Evolutionary conservation across 2,113 vertebrate genomes (phyloP).

Genomic region (Mohoua ochrocephala): DNA sequence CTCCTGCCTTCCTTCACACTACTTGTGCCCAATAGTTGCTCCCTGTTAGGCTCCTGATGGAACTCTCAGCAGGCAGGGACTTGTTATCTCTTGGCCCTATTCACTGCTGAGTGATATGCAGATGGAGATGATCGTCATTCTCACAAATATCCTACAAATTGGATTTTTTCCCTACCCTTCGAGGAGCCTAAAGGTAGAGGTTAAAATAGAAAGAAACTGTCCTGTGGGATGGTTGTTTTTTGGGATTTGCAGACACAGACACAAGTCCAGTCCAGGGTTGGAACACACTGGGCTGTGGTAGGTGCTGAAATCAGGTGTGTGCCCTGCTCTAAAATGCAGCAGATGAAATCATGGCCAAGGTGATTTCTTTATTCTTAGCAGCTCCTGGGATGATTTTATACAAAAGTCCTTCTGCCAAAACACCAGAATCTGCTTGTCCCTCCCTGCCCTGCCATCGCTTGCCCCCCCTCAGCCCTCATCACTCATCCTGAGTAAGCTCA

Average conservation of each 20-base stretch:
- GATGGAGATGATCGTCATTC: not conserved
- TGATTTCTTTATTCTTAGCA: not conserved
- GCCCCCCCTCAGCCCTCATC: not conserved
- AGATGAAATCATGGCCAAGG: not conserved
- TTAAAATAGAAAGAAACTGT: not conserved
- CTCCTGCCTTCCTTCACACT: not conserved
- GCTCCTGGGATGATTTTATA: not conserved
- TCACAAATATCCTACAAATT: not conserved
- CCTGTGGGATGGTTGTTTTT: not conserved
- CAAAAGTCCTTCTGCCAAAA: not conserved
- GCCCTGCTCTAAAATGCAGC: not conserved
- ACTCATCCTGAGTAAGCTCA: not conserved
- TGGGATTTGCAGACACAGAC: not conserved
- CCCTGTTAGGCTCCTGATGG: not conserved
- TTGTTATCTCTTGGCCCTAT: not conserved
- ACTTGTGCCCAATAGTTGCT: not conserved
- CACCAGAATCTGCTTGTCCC: not conserved
- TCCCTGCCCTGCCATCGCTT: not conserved
- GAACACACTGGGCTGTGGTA: not conserved
- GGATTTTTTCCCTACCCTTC: too few species aligned
- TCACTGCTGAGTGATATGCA: not conserved
- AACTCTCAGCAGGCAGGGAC: not conserved
- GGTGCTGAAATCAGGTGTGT: not conserved
- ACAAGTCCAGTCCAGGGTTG: rapidly evolving
- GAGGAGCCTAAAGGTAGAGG: not conserved